These are phyloP conservation scores for Anthopleura xanthogrammica DNA, from an alignment of 92 coral and sea anemone genomes.

Conservation along the genomic window DNA sequence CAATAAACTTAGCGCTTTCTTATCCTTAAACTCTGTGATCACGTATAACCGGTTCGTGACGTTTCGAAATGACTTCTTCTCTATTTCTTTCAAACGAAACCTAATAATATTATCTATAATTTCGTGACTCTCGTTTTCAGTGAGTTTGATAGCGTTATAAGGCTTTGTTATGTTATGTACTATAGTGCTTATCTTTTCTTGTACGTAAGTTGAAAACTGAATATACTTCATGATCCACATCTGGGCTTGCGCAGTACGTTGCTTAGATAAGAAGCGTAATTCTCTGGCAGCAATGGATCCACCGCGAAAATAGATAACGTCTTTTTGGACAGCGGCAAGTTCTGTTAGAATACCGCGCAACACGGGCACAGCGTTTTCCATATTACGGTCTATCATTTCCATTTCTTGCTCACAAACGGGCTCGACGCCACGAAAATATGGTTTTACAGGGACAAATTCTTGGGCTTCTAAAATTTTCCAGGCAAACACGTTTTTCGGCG, in stretches of 20 bases:
- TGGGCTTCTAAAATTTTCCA: slow-evolving; percentile 75
- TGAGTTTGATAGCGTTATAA: slow-evolving; percentile 63
- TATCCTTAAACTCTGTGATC: slow-evolving; percentile 44
- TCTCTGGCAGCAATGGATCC: slow-evolving; percentile 66
- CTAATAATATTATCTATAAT: slow-evolving; percentile 42
- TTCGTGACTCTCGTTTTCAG: slow-evolving; percentile 31
- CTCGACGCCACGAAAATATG: slow-evolving; percentile 30
- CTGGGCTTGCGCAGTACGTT: slow-evolving; percentile 56
- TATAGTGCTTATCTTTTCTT: slow-evolving; percentile 38
- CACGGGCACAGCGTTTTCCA: slow-evolving; percentile 42
- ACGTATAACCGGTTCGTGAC: slow-evolving; percentile 62
- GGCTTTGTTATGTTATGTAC: slow-evolving; percentile 51
- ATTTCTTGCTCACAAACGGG: slow-evolving; percentile 60
- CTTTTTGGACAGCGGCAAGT: slow-evolving; percentile 47
- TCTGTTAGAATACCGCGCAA: slow-evolving; percentile 70
- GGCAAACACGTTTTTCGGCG: slow-evolving; percentile 55
- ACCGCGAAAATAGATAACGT: slow-evolving; percentile 65
- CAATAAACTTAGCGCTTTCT: slow-evolving; percentile 40
- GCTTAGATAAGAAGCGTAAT: slow-evolving; percentile 69
- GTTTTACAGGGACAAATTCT: slow-evolving; percentile 37
- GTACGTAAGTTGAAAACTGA: slow-evolving; percentile 61
- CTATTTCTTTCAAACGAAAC: slow-evolving; percentile 69
- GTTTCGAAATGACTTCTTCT: slow-evolving; percentile 49
- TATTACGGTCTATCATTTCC: slow-evolving; percentile 39
- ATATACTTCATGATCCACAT: slow-evolving; percentile 57